Evolutionary conservation across 2,113 vertebrate genomes (phyloP).

Genomic region (Onychorhynchus coronatus): DNA sequence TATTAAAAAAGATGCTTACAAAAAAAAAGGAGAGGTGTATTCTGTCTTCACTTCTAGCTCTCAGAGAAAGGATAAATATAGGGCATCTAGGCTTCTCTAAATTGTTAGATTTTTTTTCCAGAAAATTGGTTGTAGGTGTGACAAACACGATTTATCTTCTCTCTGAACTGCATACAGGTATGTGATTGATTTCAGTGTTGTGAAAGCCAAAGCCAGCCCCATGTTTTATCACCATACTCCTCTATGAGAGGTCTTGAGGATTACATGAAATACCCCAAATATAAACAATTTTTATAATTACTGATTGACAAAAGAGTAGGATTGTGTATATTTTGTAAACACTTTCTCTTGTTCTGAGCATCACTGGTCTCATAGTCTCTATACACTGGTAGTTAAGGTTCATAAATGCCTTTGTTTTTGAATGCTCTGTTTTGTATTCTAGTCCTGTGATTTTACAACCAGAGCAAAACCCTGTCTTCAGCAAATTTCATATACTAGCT

Average conservation of each 20-base stretch:
- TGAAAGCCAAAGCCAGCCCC: not conserved
- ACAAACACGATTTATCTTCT: not conserved
- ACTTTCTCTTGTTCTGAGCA: not conserved
- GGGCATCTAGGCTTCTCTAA: not conserved
- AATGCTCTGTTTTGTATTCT: not conserved
- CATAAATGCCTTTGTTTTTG: not conserved
- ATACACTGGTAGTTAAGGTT: not conserved
- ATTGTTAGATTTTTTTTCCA: not conserved
- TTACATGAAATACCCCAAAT: not conserved
- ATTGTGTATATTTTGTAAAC: not conserved
- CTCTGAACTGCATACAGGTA: not conserved
- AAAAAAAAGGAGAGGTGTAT: not conserved
- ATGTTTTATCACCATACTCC: not conserved
- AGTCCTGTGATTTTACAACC: not conserved
- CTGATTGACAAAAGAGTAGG: not conserved
- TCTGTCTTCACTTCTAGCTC: not conserved
- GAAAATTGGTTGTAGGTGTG: conserved; percentile 10
- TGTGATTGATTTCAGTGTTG: not conserved
- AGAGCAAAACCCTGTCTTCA: not conserved
- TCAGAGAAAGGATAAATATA: not conserved
- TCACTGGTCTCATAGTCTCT: not conserved
- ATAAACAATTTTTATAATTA: not conserved
- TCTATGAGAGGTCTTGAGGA: not conserved
- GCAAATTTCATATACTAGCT: not conserved
- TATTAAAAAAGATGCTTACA: not conserved